These are phyloP conservation scores for Tetanocera ferruginea DNA, from an alignment of 2,888 invertebrate genomes.

Conservation along the genomic window DNA sequence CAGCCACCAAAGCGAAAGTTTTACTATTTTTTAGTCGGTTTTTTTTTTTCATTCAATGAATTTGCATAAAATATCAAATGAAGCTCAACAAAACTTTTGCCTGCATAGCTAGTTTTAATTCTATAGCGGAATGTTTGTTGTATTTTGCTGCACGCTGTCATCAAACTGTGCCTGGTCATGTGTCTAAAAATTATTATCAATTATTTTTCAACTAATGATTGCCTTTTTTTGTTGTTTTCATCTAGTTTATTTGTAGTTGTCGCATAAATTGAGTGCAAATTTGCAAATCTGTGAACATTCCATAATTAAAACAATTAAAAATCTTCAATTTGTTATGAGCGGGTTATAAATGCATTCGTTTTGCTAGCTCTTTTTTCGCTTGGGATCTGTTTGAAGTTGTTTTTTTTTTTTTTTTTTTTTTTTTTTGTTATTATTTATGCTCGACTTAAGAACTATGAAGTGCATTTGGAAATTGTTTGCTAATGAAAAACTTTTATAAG, in stretches of 20 bases:
- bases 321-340: neutral
- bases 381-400: neutral
- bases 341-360: neutral
- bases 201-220: conserved; percentile 22
- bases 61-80: conserved; percentile 33
- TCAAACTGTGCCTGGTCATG: neutral
- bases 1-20: neutral
- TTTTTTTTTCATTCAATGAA: conserved; percentile 23
- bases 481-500: conserved; percentile 31
- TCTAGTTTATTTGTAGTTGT: neutral
- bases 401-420: neutral
- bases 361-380: neutral
- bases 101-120: neutral
- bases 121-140: neutral
- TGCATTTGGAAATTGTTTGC: conserved; percentile 28
- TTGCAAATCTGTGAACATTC: conserved; percentile 28
- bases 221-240: neutral
- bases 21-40: neutral
- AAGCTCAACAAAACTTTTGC: conserved; percentile 25
- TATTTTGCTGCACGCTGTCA: neutral
- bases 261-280: conserved; percentile 3
- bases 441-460: conserved; percentile 1
- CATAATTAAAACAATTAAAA: conserved; percentile 28
- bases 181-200: conserved; percentile 11
- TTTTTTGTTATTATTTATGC: neutral